phyloP scores from a whole-genome alignment of 2,797 vertebrate genomes.

The Semotilus atromaculatus region DNA sequence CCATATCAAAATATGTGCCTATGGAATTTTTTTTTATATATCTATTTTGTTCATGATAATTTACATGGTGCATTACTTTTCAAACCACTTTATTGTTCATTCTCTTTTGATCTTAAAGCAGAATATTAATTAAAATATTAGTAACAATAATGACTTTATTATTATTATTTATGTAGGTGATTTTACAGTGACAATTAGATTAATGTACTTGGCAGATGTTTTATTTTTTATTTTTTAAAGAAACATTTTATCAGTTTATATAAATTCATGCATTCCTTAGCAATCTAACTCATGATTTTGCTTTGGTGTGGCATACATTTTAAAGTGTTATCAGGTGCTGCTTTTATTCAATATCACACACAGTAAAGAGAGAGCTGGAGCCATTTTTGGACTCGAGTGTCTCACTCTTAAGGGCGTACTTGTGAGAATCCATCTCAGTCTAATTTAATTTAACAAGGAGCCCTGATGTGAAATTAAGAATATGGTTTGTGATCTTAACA shows the following conservation, averaged over 20 bases:
- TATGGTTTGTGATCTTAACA: neutral
- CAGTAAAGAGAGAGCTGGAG: neutral
- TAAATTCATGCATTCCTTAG: neutral
- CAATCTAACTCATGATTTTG: neutral
- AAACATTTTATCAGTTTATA: neutral
- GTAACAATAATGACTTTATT: neutral
- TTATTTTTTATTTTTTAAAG: neutral
- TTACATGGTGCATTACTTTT: neutral
- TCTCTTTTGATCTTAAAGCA: neutral
- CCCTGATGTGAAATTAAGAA: neutral
- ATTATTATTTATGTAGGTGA: neutral
- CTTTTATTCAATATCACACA: conserved; percentile 2
- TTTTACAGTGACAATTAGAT: neutral
- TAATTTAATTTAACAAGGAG: conserved; percentile 30
- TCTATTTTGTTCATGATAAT: neutral
- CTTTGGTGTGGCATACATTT: neutral
- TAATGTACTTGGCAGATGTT: neutral
- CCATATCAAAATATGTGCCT: neutral
- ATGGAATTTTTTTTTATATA: neutral
- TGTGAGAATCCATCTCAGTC: conserved; percentile 15
- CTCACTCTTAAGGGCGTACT: neutral
- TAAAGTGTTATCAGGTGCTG: conserved; percentile 7
- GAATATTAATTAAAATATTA: neutral
- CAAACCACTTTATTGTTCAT: neutral
- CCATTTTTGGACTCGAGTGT: neutral